phyloP scores from a whole-genome alignment of 1,140 invertebrate species.

The Camponotus pennsylvanicus region DNA sequence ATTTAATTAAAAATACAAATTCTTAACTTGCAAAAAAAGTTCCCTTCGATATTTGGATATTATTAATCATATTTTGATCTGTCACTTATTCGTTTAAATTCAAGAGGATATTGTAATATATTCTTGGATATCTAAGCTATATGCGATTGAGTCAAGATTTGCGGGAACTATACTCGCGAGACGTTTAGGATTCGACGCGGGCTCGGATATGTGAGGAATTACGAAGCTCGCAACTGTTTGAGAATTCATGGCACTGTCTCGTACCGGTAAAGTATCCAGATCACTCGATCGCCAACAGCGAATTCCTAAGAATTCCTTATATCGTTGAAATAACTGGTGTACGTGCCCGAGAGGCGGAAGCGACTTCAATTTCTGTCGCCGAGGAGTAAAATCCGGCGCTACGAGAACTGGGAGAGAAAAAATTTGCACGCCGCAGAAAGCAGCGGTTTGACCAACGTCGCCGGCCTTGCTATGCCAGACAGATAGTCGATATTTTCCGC shows the following conservation, averaged over 20 bases:
- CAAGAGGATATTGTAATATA: background rate
- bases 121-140: background rate
- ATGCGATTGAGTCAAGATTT: slow-evolving; percentile 20
- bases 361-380: slow-evolving; percentile 32
- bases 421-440: slow-evolving; percentile 23
- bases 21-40: background rate
- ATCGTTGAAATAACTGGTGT: slow-evolving; percentile 63
- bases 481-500: slow-evolving; percentile 54
- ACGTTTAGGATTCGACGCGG: slow-evolving; percentile 40
- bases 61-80: background rate
- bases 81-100: slow-evolving; percentile 2
- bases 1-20: background rate
- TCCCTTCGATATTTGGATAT: background rate
- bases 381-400: slow-evolving; percentile 42
- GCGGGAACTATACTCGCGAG: background rate
- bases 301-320: slow-evolving; percentile 66
- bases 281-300: slow-evolving; percentile 65
- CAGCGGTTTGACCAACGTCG: slow-evolving; percentile 3
- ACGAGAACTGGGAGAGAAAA: background rate
- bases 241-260: slow-evolving; percentile 66
- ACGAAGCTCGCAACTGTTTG: slow-evolving; percentile 52
- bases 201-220: slow-evolving; percentile 61
- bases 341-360: slow-evolving; percentile 54
- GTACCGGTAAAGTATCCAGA: slow-evolving; percentile 67
- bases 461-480: background rate